phyloP scores from a whole-genome alignment of 2,888 invertebrate species.

The Anodontia alba region DNA sequence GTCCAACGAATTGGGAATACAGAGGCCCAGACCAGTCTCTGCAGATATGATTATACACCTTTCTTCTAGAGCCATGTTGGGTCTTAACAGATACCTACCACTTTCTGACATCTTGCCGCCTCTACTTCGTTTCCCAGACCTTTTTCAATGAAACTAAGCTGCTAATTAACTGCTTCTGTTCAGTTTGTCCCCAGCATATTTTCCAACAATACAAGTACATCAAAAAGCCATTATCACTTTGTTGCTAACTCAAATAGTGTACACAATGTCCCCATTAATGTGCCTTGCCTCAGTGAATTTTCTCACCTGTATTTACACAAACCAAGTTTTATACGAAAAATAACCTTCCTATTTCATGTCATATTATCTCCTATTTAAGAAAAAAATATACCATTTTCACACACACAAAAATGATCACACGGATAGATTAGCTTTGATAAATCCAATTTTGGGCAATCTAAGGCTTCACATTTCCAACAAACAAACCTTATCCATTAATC shows the following conservation, averaged over 20 bases:
- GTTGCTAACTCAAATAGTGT: conserved; percentile 9
- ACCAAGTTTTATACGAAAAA: not conserved
- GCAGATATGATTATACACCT: no score
- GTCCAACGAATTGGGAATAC: no score
- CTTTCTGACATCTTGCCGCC: not conserved
- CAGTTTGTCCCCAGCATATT: not conserved
- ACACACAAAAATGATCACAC: not conserved
- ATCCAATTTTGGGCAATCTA: conserved; percentile 2
- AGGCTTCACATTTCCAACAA: not conserved
- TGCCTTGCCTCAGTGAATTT: conserved; percentile 1
- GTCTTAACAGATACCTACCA: not conserved
- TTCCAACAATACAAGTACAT: not conserved
- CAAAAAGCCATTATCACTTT: not conserved
- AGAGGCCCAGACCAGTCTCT: no score
- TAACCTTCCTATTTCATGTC: not conserved
- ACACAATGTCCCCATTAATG: not conserved
- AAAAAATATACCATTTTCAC: not conserved
- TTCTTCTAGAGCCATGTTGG: no score
- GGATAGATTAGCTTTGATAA: conserved; percentile 3
- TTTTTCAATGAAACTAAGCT: not conserved
- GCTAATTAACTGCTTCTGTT: not conserved
- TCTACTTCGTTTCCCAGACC: not conserved
- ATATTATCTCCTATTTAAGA: not conserved
- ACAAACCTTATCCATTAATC: not conserved
- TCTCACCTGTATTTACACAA: conserved; percentile 11